Evolutionary conservation across 2,888 invertebrate genomes (phyloP).

Genomic region (Phengaris arion): DNA sequence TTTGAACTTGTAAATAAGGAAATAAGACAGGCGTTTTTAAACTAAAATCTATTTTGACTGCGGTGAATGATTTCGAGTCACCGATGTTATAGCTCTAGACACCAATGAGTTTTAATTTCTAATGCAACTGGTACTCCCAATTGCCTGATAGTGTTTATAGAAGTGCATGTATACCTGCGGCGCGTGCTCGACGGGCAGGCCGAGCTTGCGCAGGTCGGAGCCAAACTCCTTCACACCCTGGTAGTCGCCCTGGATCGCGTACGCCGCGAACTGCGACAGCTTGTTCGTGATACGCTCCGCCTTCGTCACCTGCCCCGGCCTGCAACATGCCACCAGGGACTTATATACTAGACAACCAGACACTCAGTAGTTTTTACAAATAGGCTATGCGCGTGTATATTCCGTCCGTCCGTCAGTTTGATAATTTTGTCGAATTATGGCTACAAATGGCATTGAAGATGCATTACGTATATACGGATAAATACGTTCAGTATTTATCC

Average conservation of each 20-base stretch:
- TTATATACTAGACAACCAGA: too few species aligned
- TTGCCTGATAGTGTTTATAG: background rate
- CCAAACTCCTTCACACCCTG: constrained; percentile 96
- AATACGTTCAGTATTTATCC: too few species aligned
- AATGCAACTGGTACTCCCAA: background rate
- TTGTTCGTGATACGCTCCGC: constrained; percentile 95
- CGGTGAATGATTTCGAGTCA: background rate
- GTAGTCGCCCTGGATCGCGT: constrained; percentile 95
- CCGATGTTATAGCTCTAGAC: background rate
- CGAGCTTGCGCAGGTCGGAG: constrained; percentile 94
- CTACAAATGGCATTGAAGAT: too few species aligned
- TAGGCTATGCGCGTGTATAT: too few species aligned
- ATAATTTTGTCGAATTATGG: too few species aligned
- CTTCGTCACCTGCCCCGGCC: constrained; percentile 96
- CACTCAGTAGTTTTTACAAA: too few species aligned
- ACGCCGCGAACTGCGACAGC: constrained; percentile 94
- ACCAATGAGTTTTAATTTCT: background rate
- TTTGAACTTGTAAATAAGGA: too few species aligned
- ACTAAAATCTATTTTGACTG: background rate
- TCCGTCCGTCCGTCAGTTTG: too few species aligned
- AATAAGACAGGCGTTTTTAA: background rate
- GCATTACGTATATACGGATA: too few species aligned
- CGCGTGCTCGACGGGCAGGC: constrained; percentile 97
- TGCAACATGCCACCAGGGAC: constrained; percentile 39
- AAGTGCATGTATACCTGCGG: constrained; percentile 83